Conservation (phyloP, 2,888 invertebrate species). For the Eupithecia subumbrata region DNA sequence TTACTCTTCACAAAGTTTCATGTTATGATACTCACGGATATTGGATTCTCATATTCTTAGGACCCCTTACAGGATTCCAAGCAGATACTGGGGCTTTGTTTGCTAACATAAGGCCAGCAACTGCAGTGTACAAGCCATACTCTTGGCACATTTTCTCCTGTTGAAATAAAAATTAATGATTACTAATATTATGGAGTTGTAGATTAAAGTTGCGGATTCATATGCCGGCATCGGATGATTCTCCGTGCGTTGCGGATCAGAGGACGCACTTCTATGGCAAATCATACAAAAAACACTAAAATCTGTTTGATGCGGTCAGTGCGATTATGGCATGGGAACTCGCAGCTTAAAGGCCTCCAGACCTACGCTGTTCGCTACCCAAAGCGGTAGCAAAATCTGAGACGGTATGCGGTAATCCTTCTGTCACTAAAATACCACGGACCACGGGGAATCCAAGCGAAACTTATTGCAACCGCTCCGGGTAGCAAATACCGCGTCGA, state of each 20-base stretch:
- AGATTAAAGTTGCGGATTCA: background rate
- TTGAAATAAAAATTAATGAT: slow-evolving; percentile 12
- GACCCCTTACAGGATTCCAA: slow-evolving; percentile 89
- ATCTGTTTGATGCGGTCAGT: too few relatives aligned
- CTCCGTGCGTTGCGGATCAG: too few relatives aligned
- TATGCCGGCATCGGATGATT: too few relatives aligned
- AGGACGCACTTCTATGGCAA: too few relatives aligned
- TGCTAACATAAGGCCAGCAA: slow-evolving; percentile 88
- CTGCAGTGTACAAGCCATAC: slow-evolving; percentile 86
- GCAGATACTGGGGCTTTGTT: slow-evolving; percentile 87
- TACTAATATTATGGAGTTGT: background rate
- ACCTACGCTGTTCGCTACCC: too few relatives aligned
- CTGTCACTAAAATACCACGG: too few relatives aligned
- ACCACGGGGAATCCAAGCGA: background rate
- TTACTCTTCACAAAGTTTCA: background rate
- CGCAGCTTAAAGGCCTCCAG: too few relatives aligned
- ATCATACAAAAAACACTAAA: too few relatives aligned
- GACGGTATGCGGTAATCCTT: too few relatives aligned
- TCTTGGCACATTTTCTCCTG: slow-evolving; percentile 79
- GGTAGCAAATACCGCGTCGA: too few relatives aligned
- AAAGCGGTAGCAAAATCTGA: too few relatives aligned
- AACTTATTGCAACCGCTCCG: background rate
- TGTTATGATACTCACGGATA: slow-evolving; percentile 69
- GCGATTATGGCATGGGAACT: too few relatives aligned
- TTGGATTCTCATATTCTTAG: slow-evolving; percentile 72